Evolutionary conservation across 2,797 vertebrate species (phyloP), one percentile per base, ranked within the genome.

Genomic region (Tokudaia tokunoshimensis): DNA sequence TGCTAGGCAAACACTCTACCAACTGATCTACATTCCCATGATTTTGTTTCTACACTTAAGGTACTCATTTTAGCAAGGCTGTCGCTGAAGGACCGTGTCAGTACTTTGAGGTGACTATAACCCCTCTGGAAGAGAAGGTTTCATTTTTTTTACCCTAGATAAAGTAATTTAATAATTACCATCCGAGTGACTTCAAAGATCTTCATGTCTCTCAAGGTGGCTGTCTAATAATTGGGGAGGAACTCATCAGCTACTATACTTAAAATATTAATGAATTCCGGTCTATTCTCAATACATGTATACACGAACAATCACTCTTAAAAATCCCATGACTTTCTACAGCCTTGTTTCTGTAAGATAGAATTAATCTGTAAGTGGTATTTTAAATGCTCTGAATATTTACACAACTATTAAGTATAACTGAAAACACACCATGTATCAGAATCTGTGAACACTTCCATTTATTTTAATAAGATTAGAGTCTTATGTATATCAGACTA

Each of bases 201-300:
- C 55, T 84, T 52, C 88, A 70, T 22, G 13, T 92, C 89, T 96
- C 93, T 96, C 59, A 61, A 72, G 55, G 52, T 41, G 52, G 59
- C 70, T 93, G 50, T 67, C 52, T 95, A 44, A 80, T 76, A 70
- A 55, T 82, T 92, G 61, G 76, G 57, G 34, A 93, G 17, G 55
- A 95, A 95, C 47, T 72, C 89, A 67, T 81, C 76, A 95, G 63
- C 41, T 65, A 88, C 50, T 85, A 26, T 26, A 86, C 50, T 91
- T 89, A 81, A 84, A 96, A 92, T 94, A 96, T 75, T 95, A 96
- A 96, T 57, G 72, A 95, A 84, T 96, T 96, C 41, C 65, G 20
- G 22, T 29, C 41, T 91, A 44, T 37, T 96, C 61, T 87, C 75
- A 88, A 88, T 85, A 76, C 6, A 74, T 37, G 61, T 34, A 85